Conservation (phyloP, 2,113 vertebrate genomes). For the Geococcyx californianus region DNA sequence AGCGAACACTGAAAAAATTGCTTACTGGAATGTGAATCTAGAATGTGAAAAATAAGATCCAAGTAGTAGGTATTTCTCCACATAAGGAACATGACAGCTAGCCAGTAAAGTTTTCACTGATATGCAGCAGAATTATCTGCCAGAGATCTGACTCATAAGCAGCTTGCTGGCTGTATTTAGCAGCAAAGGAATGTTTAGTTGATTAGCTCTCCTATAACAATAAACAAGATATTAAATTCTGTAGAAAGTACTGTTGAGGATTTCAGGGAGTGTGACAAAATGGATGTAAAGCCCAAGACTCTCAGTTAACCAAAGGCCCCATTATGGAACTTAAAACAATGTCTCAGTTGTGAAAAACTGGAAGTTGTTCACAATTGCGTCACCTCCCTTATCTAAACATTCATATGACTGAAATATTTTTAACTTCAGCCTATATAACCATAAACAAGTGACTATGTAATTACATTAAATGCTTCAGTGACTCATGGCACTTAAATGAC, state of each 20-base stretch:
- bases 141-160: slow-evolving; percentile 57
- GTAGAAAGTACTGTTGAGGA: slow-evolving; percentile 7
- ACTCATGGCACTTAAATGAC: not conserved
- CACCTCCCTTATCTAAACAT: not conserved
- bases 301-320: not conserved
- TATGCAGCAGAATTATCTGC: slow-evolving; percentile 28
- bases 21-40: slow-evolving; percentile 12
- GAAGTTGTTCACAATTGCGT: not conserved
- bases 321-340: not conserved
- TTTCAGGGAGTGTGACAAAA: not conserved
- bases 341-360: not conserved
- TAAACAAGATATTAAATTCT: slow-evolving; percentile 18
- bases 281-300: not conserved
- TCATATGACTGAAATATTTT: not conserved
- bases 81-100: not conserved
- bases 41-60: not conserved
- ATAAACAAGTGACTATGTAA: not conserved
- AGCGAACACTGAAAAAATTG: not conserved
- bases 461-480: not conserved
- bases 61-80: not conserved
- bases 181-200: slow-evolving; percentile 45
- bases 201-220: slow-evolving; percentile 52
- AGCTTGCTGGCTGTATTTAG: slow-evolving; percentile 53
- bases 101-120: slow-evolving; percentile 27
- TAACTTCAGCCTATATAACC: not conserved